Percentiles rank a stretch among this genome's conserved stretches.
Conservation (phyloP, 1,140 invertebrate species). For the Oscheius sp. region DNA sequence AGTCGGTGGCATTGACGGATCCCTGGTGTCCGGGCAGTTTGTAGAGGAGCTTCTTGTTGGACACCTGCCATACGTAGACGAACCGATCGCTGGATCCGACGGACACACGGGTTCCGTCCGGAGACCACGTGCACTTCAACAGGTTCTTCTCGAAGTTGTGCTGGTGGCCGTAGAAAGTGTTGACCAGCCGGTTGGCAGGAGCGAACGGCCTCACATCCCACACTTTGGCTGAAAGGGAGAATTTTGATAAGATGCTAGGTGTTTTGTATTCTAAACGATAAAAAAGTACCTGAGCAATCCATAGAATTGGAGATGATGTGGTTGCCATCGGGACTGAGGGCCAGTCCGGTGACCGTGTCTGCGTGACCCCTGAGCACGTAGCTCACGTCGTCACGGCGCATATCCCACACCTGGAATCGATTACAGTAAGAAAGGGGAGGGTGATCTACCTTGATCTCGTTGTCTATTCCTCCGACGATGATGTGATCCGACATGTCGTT, state of each 20-base stretch:
- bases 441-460: conserved; percentile 79
- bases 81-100: conserved; percentile 90
- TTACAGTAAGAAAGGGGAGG: not conserved
- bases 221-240: conserved; percentile 64
- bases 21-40: conserved; percentile 97
- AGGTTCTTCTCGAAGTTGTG: conserved; percentile 98
- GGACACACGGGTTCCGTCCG: conserved; percentile 76
- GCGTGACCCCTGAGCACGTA: conserved; percentile 83
- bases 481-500: conserved; percentile 91
- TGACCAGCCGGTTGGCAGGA: conserved; percentile 85
- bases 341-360: conserved; percentile 89
- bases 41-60: conserved; percentile 80
- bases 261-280: not conserved
- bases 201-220: conserved; percentile 74
- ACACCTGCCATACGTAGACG: conserved; percentile 86
- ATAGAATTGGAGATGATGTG: conserved; percentile 90
- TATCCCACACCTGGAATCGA: conserved; percentile 73
- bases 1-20: conserved; percentile 91
- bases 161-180: conserved; percentile 86
- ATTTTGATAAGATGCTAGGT: not conserved
- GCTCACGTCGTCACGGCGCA: conserved; percentile 81
- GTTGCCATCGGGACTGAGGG: conserved; percentile 88
- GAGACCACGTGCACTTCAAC: conserved; percentile 81
- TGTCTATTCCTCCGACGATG: conserved; percentile 88
- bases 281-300: conserved; percentile 77